Conservation (phyloP, 1,140 invertebrate species). For the Halotydeus destructor region DNA sequence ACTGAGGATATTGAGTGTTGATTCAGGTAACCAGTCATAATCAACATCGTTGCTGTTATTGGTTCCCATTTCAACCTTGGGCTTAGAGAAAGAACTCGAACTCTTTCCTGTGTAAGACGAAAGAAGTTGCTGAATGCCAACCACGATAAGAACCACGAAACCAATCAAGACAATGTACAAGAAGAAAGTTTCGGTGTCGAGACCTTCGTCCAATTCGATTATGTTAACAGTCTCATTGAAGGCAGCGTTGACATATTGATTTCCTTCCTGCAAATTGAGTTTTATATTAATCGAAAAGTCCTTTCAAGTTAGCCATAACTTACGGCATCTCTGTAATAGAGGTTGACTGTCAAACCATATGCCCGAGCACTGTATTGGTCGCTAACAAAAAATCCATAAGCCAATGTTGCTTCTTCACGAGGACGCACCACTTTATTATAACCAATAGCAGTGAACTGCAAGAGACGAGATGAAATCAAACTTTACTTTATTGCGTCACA, state of each 20-base stretch:
- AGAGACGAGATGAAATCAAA: slow-evolving; percentile 13
- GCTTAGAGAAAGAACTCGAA: too few relatives aligned
- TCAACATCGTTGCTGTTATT: slow-evolving; percentile 60
- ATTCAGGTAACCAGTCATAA: slow-evolving; percentile 90
- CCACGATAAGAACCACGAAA: slow-evolving; percentile 58
- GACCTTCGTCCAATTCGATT: slow-evolving; percentile 81
- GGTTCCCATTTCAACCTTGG: slow-evolving; percentile 41
- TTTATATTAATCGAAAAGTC: slow-evolving; percentile 15
- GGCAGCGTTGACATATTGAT: slow-evolving; percentile 60
- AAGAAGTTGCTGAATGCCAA: slow-evolving; percentile 64
- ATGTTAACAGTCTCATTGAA: slow-evolving; percentile 98
- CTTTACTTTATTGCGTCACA: too few relatives aligned
- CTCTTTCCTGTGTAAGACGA: neutral
- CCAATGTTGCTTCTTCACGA: slow-evolving; percentile 75
- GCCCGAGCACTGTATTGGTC: slow-evolving; percentile 86
- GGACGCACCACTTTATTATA: slow-evolving; percentile 74
- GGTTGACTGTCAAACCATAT: slow-evolving; percentile 78
- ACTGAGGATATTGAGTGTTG: slow-evolving; percentile 37
- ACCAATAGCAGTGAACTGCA: slow-evolving; percentile 61
- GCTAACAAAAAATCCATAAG: slow-evolving; percentile 82
- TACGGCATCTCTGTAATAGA: slow-evolving; percentile 74
- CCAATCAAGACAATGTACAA: slow-evolving; percentile 82
- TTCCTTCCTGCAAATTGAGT: slow-evolving; percentile 36
- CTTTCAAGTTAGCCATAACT: slow-evolving; percentile 19
- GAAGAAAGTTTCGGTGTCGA: slow-evolving; percentile 95